Evolutionary conservation across 2,797 vertebrate genomes (phyloP), one percentile per base, ranked within the genome.

Genomic region (Lophotriccus pileatus): DNA sequence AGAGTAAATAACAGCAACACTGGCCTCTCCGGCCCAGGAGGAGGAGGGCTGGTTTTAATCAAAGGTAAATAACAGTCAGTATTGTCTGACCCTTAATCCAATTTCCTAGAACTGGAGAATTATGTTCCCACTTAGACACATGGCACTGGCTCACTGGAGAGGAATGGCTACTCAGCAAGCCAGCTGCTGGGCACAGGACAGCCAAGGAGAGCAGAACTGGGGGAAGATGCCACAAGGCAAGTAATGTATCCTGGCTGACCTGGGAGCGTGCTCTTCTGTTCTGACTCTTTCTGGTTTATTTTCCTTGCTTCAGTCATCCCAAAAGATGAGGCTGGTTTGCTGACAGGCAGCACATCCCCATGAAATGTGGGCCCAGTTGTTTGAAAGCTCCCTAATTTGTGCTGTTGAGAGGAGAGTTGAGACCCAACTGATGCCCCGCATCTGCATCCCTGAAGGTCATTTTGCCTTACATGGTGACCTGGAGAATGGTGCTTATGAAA

Each of bases 11-110:
- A 96, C 95, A 96, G 87, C 90, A 89, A 90, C 84, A 87, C n/a
- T 84, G 91, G 93, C 88, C 66, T 95, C 91, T 91, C 78, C 17
- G 19, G 82, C 91, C 77, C 0, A 0, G 69, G 80, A 67, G 94
- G 89, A 97, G 89, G 87, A 89, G 90, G 87, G 77, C 72, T 91
- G 84, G 82, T 90, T 96, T 97, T 97, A 97, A 95, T 97, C 94
- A 97, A 95, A 96, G 95, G 94, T 93, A 96, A 97, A 95, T 96
- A 96, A 96, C 89, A 95, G 91, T 93, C 58, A 13, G 85, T 89
- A 84, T 97, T 93, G 78, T 96, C 90, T 96, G 90, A 89, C 76
- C 90, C 90, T 93, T 96, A 96, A 97, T 96, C 95, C 95, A 96
- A 69, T 97, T 95, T 97, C 64, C 55, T 75, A 94, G 96, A 94